Evolutionary conservation across 2,888 invertebrate genomes (phyloP).

Genomic region (Dendrolimus pini): DNA sequence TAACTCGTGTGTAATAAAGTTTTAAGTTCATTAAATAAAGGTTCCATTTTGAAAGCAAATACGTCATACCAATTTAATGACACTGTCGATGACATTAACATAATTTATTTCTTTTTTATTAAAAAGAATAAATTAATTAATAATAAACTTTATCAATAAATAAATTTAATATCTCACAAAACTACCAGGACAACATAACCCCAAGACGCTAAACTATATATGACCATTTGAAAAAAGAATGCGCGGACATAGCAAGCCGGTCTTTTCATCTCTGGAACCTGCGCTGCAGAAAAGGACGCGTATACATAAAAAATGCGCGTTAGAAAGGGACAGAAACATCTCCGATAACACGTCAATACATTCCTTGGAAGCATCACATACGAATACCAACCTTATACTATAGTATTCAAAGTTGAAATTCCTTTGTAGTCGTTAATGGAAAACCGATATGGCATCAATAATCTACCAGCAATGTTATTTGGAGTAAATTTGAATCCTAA

Average conservation of each 20-base stretch:
- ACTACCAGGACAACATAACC: conserved; percentile 41
- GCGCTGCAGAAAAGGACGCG: conserved; percentile 63
- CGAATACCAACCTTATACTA: conserved; percentile 33
- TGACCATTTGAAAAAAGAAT: conserved; percentile 48
- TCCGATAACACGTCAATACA: conserved; percentile 77
- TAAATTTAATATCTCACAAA: conserved; percentile 29
- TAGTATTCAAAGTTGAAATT: conserved; percentile 33
- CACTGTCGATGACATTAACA: too few species aligned
- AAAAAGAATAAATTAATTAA: too few species aligned
- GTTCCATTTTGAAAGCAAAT: too few species aligned
- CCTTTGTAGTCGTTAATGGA: conserved; percentile 51
- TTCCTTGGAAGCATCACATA: conserved; percentile 50
- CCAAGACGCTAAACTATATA: neutral
- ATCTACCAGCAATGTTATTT: conserved; percentile 8
- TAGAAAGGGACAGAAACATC: conserved; percentile 59
- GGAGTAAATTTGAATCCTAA: neutral
- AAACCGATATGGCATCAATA: conserved; percentile 76
- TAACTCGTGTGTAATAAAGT: too few species aligned
- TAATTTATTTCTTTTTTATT: too few species aligned
- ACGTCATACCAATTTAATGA: too few species aligned
- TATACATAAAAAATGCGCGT: conserved; percentile 46
- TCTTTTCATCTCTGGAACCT: conserved; percentile 62
- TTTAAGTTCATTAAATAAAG: too few species aligned
- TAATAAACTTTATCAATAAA: conserved; percentile 9
- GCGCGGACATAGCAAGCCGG: conserved; percentile 65